Evolutionary conservation across 2,797 vertebrate genomes (phyloP).

Genomic region (Intellagama lesueurii): DNA sequence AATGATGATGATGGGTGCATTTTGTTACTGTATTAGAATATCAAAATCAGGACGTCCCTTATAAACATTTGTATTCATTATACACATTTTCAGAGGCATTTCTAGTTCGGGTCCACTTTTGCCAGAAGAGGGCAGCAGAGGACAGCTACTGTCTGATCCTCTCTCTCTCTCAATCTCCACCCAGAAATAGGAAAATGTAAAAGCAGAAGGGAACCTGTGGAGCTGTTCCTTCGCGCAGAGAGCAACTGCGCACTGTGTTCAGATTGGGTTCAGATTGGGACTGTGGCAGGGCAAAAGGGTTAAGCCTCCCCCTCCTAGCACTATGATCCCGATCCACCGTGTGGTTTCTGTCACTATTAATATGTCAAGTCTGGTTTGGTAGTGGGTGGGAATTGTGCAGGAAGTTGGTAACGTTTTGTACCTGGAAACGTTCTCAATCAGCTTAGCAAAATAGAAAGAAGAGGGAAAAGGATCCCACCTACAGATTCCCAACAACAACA

Average conservation of each 20-base stretch:
- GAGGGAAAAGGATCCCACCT: too few species aligned
- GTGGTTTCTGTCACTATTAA: neutral
- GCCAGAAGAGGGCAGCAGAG: conserved; percentile 27
- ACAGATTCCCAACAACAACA: too few species aligned
- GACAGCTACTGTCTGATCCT: neutral
- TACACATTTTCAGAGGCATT: neutral
- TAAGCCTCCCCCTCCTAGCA: neutral
- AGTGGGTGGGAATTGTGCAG: too few species aligned
- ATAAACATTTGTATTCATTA: neutral
- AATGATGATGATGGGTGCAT: too few species aligned
- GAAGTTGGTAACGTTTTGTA: neutral
- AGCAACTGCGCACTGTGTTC: too few species aligned
- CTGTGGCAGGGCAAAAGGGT: neutral
- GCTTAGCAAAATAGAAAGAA: too few species aligned
- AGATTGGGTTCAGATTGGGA: too few species aligned
- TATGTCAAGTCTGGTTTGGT: neutral
- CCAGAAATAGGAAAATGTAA: neutral
- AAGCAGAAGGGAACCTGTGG: neutral
- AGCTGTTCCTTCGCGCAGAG: neutral
- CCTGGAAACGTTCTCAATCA: neutral
- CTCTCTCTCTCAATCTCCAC: too few species aligned
- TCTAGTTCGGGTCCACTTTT: neutral
- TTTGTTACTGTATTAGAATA: too few species aligned
- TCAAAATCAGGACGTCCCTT: neutral
- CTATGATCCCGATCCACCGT: neutral